phyloP scores from a whole-genome alignment of 2,113 vertebrate species.

The Falco punctatus region DNA sequence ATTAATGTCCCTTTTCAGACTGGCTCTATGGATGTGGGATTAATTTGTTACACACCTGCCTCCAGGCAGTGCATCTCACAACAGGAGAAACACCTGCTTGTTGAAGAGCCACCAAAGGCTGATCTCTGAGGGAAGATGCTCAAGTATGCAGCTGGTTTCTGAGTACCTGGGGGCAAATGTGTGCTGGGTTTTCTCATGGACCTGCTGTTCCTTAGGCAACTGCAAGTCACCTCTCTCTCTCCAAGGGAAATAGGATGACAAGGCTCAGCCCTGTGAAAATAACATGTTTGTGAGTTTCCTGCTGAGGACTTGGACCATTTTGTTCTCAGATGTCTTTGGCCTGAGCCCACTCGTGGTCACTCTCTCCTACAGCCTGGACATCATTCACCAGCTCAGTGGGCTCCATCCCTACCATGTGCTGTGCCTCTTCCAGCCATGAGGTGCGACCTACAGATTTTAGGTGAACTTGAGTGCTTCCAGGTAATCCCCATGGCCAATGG shows the following conservation, averaged over 20 bases:
- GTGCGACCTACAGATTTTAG: not conserved
- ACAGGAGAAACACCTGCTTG: not conserved
- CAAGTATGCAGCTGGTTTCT: not conserved
- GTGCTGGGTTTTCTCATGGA: not conserved
- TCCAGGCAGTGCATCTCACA: not conserved
- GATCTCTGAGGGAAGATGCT: not conserved
- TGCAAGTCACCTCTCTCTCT: not conserved
- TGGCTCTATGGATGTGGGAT: accelerated
- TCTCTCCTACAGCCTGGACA: not conserved
- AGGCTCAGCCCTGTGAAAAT: not conserved
- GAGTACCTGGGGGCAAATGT: not conserved
- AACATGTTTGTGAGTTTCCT: not conserved
- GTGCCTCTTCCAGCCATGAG: not conserved
- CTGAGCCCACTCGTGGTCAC: not conserved
- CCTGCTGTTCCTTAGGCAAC: not conserved
- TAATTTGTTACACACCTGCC: not conserved
- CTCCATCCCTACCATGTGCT: not conserved
- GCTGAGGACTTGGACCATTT: not conserved
- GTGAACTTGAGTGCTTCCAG: not conserved
- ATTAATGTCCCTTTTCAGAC: not conserved
- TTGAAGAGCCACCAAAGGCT: not conserved
- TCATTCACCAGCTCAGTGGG: too few relatives aligned
- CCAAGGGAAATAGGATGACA: not conserved
- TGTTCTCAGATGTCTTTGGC: not conserved
- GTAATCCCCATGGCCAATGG: not conserved